Evolutionary conservation across 1,140 invertebrate species (phyloP).

Genomic region (Bombus terrestris): DNA sequence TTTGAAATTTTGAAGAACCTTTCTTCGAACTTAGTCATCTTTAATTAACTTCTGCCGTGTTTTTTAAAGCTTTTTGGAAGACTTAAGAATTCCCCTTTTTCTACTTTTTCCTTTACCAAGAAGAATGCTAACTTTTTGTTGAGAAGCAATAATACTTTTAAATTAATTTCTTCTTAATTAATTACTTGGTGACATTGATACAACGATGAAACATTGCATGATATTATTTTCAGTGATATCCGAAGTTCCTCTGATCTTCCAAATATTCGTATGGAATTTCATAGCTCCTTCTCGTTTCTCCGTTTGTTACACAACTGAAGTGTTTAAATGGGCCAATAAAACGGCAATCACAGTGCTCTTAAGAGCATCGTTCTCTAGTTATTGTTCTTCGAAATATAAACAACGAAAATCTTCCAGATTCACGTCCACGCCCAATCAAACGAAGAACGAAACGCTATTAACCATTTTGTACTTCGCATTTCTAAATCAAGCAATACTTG

Average conservation of each 20-base stretch:
- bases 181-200: no score
- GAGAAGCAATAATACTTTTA: not conserved
- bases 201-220: no score
- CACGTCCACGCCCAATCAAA: not conserved
- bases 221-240: no score
- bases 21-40: not conserved
- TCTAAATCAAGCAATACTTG: not conserved
- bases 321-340: not conserved
- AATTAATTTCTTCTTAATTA: no score
- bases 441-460: not conserved
- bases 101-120: not conserved
- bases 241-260: not conserved
- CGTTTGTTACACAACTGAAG: not conserved
- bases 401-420: not conserved
- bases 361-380: not conserved
- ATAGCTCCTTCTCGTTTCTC: not conserved
- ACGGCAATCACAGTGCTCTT: not conserved
- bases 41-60: not conserved
- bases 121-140: not conserved
- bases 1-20: not conserved
- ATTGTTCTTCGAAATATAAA: not conserved
- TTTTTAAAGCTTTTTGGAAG: not conserved
- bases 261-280: not conserved
- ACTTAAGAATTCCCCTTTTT: not conserved
- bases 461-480: not conserved